Evolutionary conservation across 1,140 invertebrate species (phyloP).

Genomic region (Drosophila pseudoobscura): DNA sequence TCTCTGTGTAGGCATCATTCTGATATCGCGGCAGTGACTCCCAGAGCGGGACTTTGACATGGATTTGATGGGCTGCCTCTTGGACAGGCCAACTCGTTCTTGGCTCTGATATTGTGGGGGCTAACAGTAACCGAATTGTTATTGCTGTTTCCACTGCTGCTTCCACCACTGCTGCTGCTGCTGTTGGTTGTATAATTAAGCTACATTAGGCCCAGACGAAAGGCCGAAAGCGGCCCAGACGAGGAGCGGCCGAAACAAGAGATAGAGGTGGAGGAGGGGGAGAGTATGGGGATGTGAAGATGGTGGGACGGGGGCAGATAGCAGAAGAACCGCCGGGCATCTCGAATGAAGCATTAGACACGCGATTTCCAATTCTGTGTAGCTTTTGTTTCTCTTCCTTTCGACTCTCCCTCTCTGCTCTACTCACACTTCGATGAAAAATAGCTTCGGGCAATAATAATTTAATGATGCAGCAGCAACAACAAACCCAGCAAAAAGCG

Average conservation of each 20-base stretch:
- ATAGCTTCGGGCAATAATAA: constrained; percentile 70
- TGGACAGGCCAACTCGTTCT: constrained; percentile 10
- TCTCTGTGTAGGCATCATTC: constrained; percentile 4
- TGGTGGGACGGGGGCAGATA: neutral
- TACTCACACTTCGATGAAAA: constrained; percentile 25
- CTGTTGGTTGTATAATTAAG: constrained; percentile 69
- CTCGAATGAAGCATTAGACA: constrained; percentile 69
- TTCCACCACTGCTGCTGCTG: constrained; percentile 20
- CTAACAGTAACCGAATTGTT: constrained; percentile 57
- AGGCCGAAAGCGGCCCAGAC: constrained; percentile 12
- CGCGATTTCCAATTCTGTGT: constrained; percentile 64
- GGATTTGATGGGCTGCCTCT: constrained; percentile 67
- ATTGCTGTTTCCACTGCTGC: constrained; percentile 19
- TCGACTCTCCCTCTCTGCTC: neutral
- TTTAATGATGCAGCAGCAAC: constrained; percentile 69
- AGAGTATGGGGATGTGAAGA: neutral
- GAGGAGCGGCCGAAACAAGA: neutral
- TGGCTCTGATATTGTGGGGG: constrained; percentile 30
- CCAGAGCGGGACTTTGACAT: constrained; percentile 70
- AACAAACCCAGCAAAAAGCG: constrained; percentile 15
- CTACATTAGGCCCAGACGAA: constrained; percentile 62
- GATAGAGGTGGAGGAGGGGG: no score
- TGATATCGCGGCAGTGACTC: constrained; percentile 20
- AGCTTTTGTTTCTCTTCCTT: constrained; percentile 27
- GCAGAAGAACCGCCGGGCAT: constrained; percentile 49